Base-by-base conservation (phyloP, 1,140 invertebrate species). In the Drosophila jambulina region DNA sequence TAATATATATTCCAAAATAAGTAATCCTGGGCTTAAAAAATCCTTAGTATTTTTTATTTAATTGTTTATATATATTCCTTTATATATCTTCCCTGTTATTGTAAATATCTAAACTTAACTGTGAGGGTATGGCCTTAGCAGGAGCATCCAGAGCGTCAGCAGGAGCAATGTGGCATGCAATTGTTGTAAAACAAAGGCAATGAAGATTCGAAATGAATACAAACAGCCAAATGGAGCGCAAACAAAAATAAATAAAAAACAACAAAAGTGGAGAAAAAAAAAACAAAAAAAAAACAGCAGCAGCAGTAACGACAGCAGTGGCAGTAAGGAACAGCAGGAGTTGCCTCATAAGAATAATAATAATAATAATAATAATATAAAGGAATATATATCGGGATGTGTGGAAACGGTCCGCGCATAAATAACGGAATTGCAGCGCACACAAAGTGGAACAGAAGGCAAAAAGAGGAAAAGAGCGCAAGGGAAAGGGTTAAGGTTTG, bases 121-220 rank as follows among this genome's bases (percentile, higher is more conserved):
- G 63, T 29, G 12, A 72, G 69, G 67, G 69, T 60, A 72, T 49
- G 6, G 4, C 21, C 3, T 3, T 3, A 17, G n/a, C 43, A 72
- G 32, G 21, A 32, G 25, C 68, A 34, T 10, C 32, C 17, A 36
- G 15, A 40, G 36, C 67, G 23, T 34, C 45, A 56, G 61, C 77
- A 72, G 43, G 32, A 76, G 45, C 68, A 75, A 60, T 68, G 75
- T 57, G 75, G 69, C 82, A 77, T 87, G 83, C 83, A 84, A 87
- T 88, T 88, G 85, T 84, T 88, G 78, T 88, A 88, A 90, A 88
- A 85, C 81, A 88, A 88, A 84, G 81, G 81, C 74, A 78, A 88
- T 90, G 85, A 88, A 88, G 78, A 62, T 64, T 84, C 75, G 57
- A 85, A 83, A 83, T 67, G 71, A 75, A 79, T 80, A 79, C 81